Conservation (phyloP, 2,797 vertebrate genomes). For the Emydoidea blandingii region DNA sequence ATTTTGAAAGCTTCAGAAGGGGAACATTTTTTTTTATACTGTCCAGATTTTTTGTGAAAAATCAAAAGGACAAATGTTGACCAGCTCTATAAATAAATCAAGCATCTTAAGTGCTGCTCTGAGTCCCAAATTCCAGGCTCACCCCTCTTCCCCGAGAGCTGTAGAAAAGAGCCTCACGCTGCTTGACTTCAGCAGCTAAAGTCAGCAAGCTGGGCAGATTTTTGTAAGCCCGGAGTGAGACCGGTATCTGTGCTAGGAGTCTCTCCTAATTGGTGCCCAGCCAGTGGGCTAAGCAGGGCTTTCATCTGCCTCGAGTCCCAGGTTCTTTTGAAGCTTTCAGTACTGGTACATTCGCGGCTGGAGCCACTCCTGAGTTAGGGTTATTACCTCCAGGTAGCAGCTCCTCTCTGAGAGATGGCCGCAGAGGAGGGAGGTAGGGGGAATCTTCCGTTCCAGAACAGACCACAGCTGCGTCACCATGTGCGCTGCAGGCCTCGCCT, state of each 20-base stretch:
- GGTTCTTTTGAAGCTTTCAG: background rate
- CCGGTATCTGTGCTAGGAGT: background rate
- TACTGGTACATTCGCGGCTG: accelerated
- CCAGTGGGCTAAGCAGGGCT: background rate
- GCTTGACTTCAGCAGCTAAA: background rate
- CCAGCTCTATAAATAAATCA: background rate
- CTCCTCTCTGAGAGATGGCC: background rate
- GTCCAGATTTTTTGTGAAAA: background rate
- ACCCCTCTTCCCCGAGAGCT: background rate
- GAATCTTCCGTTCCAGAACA: background rate
- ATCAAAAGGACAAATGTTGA: background rate
- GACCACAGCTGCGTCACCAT: background rate
- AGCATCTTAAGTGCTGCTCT: background rate
- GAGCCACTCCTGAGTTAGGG: accelerated
- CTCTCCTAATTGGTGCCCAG: background rate
- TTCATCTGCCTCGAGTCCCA: background rate
- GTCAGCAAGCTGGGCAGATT: background rate
- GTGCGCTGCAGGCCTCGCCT: background rate
- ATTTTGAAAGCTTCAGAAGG: background rate
- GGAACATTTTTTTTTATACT: background rate
- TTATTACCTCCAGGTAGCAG: background rate
- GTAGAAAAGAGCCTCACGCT: background rate
- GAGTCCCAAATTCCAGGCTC: background rate
- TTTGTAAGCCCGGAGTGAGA: background rate
- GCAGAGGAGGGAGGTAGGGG: background rate